Evolutionary conservation across 2,113 vertebrate genomes (phyloP).

Genomic region (Chionis minor): DNA sequence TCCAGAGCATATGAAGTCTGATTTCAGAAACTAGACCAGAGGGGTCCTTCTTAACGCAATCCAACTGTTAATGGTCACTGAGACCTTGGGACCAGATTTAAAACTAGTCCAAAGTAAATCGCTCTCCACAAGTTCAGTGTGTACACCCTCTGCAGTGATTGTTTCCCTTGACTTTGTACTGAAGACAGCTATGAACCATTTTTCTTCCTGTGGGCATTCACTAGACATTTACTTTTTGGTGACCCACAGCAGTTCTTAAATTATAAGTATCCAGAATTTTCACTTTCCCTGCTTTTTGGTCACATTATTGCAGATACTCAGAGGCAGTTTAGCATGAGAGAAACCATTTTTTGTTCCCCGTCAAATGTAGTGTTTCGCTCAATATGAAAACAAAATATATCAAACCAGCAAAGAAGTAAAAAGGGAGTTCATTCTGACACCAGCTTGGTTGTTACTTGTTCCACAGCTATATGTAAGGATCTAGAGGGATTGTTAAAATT

Average conservation of each 20-base stretch:
- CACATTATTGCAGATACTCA: rapidly evolving
- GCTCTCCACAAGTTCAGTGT: not conserved
- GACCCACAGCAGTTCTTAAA: not conserved
- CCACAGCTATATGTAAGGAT: not conserved
- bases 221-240: not conserved
- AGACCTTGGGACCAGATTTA: not conserved
- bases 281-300: not conserved
- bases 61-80: not conserved
- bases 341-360: not conserved
- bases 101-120: not conserved
- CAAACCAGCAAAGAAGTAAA: not conserved
- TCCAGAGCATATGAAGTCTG: not conserved
- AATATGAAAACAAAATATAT: not conserved
- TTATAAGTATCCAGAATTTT: not conserved
- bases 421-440: not conserved
- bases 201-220: not conserved
- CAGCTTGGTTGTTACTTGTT: not conserved
- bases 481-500: not conserved
- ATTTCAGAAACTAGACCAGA: not conserved
- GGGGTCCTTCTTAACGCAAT: not conserved
- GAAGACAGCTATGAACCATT: not conserved
- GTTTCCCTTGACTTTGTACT: not conserved
- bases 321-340: not conserved
- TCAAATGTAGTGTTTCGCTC: not conserved
- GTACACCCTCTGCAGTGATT: not conserved